Evolutionary conservation across 2,888 invertebrate genomes (phyloP).

Genomic region (Panzeria rudis): DNA sequence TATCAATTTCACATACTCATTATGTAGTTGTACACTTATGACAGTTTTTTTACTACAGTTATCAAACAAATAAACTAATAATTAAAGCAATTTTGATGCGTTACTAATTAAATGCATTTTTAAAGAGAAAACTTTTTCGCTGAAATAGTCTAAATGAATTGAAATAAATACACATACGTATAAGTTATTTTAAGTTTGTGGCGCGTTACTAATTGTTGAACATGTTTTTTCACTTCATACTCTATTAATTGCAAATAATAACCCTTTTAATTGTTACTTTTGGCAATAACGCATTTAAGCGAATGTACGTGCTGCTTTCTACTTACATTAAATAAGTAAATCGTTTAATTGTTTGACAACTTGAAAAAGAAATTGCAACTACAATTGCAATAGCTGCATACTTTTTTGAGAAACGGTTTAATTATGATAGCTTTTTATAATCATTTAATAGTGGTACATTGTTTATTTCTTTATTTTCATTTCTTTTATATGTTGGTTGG

Average conservation of each 20-base stretch:
- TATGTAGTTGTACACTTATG: constrained; percentile 15
- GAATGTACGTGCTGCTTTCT: constrained; percentile 52
- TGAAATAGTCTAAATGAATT: constrained; percentile 10
- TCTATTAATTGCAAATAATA: constrained; percentile 68
- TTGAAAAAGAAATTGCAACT: constrained; percentile 20
- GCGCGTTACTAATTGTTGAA: constrained; percentile 57
- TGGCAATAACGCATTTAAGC: constrained; percentile 38
- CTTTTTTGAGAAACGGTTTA: neutral
- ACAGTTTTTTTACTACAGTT: neutral
- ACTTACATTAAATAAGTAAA: constrained; percentile 47
- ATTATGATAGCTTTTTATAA: neutral
- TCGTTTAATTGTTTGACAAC: constrained; percentile 49
- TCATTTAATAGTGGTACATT: neutral
- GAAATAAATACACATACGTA: neutral
- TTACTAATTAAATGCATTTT: constrained; percentile 55
- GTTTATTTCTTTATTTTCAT: neutral
- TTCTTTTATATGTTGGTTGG: too few species aligned
- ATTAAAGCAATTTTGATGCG: constrained; percentile 31
- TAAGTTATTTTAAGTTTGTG: constrained; percentile 36
- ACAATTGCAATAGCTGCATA: constrained; percentile 12
- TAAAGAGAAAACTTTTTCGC: constrained; percentile 51
- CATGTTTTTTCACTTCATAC: constrained; percentile 38
- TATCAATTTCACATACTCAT: neutral
- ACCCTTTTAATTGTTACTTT: constrained; percentile 70
- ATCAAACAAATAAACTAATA: neutral